Percentiles rank a stretch among this genome's conserved stretches.
Evolutionary conservation across 2,113 vertebrate species (phyloP).

Genomic region (Lathamus discolor): DNA sequence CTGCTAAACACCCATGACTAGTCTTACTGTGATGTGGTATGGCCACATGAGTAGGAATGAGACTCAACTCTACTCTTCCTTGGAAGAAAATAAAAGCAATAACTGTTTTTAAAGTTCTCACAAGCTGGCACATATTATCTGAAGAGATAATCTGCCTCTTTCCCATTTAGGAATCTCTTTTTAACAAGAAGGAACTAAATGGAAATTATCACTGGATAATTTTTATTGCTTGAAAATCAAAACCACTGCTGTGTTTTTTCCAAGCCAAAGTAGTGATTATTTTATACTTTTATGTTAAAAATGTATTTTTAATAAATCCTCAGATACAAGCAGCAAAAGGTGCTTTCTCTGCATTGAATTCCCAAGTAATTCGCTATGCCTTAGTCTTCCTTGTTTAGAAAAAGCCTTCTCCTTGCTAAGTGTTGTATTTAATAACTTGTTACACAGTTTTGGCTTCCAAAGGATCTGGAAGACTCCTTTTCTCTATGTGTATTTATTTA

Average conservation of each 20-base stretch:
- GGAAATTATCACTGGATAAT: constrained; percentile 49
- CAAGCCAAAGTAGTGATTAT: constrained; percentile 42
- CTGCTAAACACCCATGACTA: not conserved
- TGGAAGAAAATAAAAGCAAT: constrained; percentile 57
- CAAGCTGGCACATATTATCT: not conserved
- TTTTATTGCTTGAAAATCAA: constrained; percentile 42
- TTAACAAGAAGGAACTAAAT: constrained; percentile 13
- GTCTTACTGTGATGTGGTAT: not conserved
- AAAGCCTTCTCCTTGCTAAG: not conserved
- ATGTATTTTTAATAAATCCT: constrained; percentile 49
- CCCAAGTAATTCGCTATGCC: constrained; percentile 52
- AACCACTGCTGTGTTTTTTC: constrained; percentile 26
- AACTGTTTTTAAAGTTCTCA: constrained; percentile 35
- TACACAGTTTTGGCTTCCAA: not conserved
- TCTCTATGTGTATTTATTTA: constrained; percentile 29
- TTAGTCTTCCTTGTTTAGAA: constrained; percentile 17
- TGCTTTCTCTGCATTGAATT: constrained; percentile 36
- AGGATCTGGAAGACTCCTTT: not conserved
- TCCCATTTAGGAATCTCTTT: constrained; percentile 32
- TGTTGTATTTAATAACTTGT: constrained; percentile 9
- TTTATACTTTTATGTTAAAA: constrained; percentile 62
- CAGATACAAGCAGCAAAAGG: constrained; percentile 37
- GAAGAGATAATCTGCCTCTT: constrained; percentile 31
- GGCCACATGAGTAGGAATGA: constrained; percentile 17
- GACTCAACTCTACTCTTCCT: not conserved